A percentile compares a stretch with the other conserved stretches of the same genome.
phyloP scores from a whole-genome alignment of 2,888 invertebrate genomes.

The Sinhomidia bicolor region DNA sequence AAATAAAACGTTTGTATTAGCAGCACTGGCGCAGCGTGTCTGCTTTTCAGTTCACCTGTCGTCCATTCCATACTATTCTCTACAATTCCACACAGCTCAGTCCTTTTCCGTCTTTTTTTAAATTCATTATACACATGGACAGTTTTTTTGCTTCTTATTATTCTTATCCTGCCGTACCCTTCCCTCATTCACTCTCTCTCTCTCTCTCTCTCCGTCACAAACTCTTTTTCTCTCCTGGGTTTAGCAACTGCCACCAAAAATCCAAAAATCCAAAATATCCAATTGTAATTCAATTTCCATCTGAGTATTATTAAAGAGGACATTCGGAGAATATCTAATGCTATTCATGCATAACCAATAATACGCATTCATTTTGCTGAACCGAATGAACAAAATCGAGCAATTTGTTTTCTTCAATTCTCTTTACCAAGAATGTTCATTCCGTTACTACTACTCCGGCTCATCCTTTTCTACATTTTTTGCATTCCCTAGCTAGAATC shows the following conservation, averaged over 20 bases:
- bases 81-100: not conserved
- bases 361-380: conserved; percentile 34
- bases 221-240: not conserved
- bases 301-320: conserved; percentile 59
- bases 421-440: conserved; percentile 49
- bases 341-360: conserved; percentile 65
- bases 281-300: conserved; percentile 68
- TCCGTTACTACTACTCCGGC: no score
- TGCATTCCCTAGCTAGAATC: not conserved
- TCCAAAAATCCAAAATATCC: conserved; percentile 58
- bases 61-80: not conserved
- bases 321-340: conserved; percentile 66
- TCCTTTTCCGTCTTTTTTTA: not conserved
- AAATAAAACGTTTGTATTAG: no score
- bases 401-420: conserved; percentile 65
- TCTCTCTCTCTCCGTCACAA: not conserved
- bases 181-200: not conserved
- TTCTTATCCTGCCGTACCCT: not conserved
- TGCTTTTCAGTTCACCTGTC: conserved; percentile 67
- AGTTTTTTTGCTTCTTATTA: no score
- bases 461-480: not conserved
- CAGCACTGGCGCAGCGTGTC: no score
- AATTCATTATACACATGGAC: not conserved
- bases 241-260: conserved; percentile 42
- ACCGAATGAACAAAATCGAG: conserved; percentile 48